Percentiles rank a stretch among this genome's conserved stretches.
phyloP scores from a whole-genome alignment of 2,888 invertebrate genomes.

The Pyrocoelia pectoralis region DNA sequence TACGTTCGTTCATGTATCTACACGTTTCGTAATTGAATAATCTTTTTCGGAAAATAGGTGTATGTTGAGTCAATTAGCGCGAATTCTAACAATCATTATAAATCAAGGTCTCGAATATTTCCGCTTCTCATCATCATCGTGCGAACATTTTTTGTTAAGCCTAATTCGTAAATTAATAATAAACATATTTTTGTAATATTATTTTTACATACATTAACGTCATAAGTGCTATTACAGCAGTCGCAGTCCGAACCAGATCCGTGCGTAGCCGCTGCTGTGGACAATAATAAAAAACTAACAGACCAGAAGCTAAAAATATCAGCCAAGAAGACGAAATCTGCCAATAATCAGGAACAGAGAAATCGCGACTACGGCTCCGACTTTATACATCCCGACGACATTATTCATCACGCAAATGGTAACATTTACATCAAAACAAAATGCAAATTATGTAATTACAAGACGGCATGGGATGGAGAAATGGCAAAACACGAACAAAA shows the following conservation, averaged over 20 bases:
- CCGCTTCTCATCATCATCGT: conserved; percentile 10
- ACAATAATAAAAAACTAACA: conserved; percentile 39
- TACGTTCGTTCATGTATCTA: background rate
- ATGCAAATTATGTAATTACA: conserved; percentile 65
- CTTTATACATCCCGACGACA: conserved; percentile 62
- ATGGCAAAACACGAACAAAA: conserved; percentile 64
- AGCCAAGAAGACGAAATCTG: conserved; percentile 43
- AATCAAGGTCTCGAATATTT: conserved; percentile 8
- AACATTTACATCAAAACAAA: conserved; percentile 60
- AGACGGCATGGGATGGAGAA: conserved; percentile 66
- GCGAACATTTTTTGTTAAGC: conserved; percentile 3
- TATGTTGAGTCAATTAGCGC: conserved; percentile 1
- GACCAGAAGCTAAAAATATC: conserved; percentile 42
- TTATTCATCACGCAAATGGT: conserved; percentile 59
- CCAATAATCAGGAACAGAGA: conserved; percentile 40
- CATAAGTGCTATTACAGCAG: conserved; percentile 39
- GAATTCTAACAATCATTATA: conserved; percentile 3
- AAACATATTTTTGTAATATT: conserved; percentile 19
- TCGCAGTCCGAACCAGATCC: conserved; percentile 39
- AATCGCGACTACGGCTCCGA: conserved; percentile 56
- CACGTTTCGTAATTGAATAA: conserved; percentile 7
- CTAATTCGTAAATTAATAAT: background rate
- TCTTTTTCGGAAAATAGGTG: conserved; percentile 3
- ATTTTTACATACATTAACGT: conserved; percentile 36
- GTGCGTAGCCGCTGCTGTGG: conserved; percentile 32